These are phyloP conservation scores for Heliconius sara DNA, from an alignment of 2,888 invertebrate genomes.

Conservation along the genomic window DNA sequence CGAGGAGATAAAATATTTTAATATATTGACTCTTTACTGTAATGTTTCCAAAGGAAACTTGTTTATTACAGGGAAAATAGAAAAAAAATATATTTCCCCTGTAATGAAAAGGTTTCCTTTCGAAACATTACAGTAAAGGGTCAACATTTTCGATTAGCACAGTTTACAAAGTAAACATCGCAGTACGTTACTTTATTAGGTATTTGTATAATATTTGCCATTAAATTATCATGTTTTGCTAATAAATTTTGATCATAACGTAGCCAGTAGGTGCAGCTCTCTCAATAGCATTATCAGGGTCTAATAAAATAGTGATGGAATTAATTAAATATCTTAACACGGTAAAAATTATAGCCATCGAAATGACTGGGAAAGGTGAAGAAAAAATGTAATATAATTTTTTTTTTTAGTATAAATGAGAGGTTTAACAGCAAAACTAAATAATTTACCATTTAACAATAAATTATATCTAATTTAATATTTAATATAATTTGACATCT, in stretches of 20 bases:
- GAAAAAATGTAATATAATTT: no score
- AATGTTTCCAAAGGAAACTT: no score
- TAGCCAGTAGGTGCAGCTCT: slow-evolving; percentile 30
- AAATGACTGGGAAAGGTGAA: no score
- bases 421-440: no score
- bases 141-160: background rate
- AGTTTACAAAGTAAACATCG: slow-evolving; percentile 35
- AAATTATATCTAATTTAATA: no score
- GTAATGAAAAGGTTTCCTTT: background rate
- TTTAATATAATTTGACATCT: no score
- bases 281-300: background rate
- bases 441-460: no score
- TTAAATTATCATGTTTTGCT: slow-evolving; percentile 35
- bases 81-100: background rate
- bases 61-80: no score
- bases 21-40: no score
- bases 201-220: slow-evolving; percentile 25
- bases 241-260: slow-evolving; percentile 29
- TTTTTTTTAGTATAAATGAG: no score
- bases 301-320: background rate
- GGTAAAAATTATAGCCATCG: no score
- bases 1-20: no score
- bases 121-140: background rate
- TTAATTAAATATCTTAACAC: slow-evolving; percentile 1
- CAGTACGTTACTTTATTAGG: slow-evolving; percentile 8